Conservation (phyloP, 1,140 invertebrate species). For the Ceratoteleas bidentatus region DNA sequence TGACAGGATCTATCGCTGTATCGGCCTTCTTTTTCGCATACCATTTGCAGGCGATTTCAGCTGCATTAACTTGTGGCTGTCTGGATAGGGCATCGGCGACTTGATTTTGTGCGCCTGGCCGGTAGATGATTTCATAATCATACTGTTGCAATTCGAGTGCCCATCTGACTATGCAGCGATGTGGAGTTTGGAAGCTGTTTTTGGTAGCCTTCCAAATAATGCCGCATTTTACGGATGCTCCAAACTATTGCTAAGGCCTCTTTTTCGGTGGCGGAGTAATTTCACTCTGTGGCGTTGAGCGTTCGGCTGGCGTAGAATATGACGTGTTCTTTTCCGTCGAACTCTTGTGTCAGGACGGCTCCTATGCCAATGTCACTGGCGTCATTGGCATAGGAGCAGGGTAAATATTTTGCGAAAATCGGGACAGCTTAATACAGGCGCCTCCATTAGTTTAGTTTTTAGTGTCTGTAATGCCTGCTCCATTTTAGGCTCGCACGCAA, state of each 20-base stretch:
- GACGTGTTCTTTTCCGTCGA: neutral
- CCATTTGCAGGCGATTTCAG: too few relatives aligned
- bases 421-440: too few relatives aligned
- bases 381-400: too few relatives aligned
- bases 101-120: too few relatives aligned
- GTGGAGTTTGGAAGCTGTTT: too few relatives aligned
- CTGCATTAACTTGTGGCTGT: too few relatives aligned
- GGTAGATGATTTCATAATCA: too few relatives aligned
- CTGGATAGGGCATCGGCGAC: too few relatives aligned
- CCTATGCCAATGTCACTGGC: neutral
- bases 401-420: too few relatives aligned
- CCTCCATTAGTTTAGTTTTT: neutral
- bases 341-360: neutral
- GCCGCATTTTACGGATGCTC: neutral
- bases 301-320: neutral
- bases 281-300: neutral
- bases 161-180: neutral
- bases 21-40: neutral
- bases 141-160: too few relatives aligned
- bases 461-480: slow-evolving; percentile 6
- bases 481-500: too few relatives aligned
- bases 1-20: neutral
- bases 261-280: neutral
- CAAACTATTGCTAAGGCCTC: neutral
- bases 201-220: neutral